phyloP scores from a whole-genome alignment of 2,888 invertebrate genomes.

The Polia nebulosa region DNA sequence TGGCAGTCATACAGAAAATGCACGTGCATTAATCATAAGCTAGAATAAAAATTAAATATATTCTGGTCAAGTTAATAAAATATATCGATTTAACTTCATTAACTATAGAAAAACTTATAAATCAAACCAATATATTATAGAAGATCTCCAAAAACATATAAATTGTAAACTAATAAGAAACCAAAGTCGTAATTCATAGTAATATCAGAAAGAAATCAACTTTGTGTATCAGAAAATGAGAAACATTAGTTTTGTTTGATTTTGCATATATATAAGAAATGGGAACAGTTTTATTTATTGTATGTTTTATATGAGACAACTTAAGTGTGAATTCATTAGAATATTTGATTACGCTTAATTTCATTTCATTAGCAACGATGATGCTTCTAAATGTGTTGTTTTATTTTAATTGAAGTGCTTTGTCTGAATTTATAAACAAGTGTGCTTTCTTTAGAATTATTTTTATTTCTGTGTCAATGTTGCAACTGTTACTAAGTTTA shows the following conservation, averaged over 20 bases:
- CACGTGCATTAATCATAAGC: too few species aligned
- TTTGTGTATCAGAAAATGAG: conserved; percentile 16
- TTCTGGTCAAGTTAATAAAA: conserved; percentile 12
- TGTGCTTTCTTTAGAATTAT: neutral
- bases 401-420: conserved; percentile 2
- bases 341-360: conserved; percentile 47
- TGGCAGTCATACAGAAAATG: too few species aligned
- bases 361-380: conserved; percentile 11
- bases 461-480: neutral
- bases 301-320: conserved; percentile 13
- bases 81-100: conserved; percentile 25
- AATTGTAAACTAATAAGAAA: conserved; percentile 29
- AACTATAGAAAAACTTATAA: conserved; percentile 7
- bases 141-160: conserved; percentile 16
- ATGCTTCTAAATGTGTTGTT: conserved; percentile 17
- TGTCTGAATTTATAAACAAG: neutral
- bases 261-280: conserved; percentile 10
- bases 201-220: conserved; percentile 20
- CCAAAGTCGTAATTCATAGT: conserved; percentile 26
- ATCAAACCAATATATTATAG: conserved; percentile 20
- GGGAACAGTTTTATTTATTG: conserved; percentile 34
- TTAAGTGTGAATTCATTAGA: conserved; percentile 37
- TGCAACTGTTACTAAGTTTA: too few species aligned
- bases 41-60: neutral
- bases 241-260: conserved; percentile 27